Conservation (phyloP, 2,888 invertebrate genomes). For the Hoplodrina ambigua region DNA sequence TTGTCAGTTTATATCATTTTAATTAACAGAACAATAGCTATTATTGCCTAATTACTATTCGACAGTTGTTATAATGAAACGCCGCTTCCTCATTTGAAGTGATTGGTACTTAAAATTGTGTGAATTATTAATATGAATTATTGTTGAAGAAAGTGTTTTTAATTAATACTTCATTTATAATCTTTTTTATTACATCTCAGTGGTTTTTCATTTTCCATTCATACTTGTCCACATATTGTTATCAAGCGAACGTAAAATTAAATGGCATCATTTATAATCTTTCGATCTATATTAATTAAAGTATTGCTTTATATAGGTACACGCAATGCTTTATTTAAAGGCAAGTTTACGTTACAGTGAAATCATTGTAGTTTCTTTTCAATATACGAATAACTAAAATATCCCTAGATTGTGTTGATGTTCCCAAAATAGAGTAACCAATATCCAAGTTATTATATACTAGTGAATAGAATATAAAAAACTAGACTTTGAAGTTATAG, state of each 20-base stretch:
- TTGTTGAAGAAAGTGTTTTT: constrained; percentile 39
- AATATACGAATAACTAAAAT: no score
- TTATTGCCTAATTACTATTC: constrained; percentile 41
- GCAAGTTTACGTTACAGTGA: not conserved
- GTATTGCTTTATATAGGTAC: constrained; percentile 18
- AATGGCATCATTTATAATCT: constrained; percentile 23
- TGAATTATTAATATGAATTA: constrained; percentile 20
- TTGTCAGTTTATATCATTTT: constrained; percentile 26
- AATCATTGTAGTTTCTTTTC: no score
- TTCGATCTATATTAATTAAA: constrained; percentile 20
- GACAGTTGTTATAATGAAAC: constrained; percentile 22
- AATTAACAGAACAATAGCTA: constrained; percentile 51
- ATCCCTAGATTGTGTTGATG: no score
- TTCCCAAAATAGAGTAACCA: not conserved
- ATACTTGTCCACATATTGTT: no score
- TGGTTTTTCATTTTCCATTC: no score
- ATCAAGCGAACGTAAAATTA: no score
- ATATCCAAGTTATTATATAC: not conserved
- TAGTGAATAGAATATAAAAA: no score
- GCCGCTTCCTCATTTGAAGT: constrained; percentile 31
- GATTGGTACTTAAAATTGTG: constrained; percentile 22
- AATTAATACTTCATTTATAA: constrained; percentile 28
- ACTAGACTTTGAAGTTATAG: no score
- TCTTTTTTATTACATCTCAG: no score
- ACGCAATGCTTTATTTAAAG: constrained; percentile 16